A percentile compares a stretch with the other conserved stretches of the same genome.
Evolutionary conservation across 2,888 invertebrate species (phyloP).

Genomic region (Dichetophora obliterata): DNA sequence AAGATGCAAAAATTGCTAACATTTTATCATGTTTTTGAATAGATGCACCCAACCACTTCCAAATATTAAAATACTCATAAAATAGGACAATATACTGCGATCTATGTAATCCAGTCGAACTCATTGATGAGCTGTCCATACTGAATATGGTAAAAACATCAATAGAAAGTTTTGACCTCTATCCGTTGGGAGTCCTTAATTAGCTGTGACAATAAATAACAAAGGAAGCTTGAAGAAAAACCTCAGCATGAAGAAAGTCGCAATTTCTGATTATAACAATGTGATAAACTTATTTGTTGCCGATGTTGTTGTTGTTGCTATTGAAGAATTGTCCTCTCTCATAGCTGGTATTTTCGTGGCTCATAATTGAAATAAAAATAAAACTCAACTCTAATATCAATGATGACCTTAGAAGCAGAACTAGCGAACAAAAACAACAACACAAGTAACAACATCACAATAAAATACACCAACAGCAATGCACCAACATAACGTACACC

Average conservation of each 20-base stretch:
- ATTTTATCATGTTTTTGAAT: too few species aligned
- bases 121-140: too few species aligned
- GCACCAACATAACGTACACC: neutral
- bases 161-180: too few species aligned
- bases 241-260: neutral
- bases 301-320: neutral
- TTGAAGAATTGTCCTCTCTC: neutral
- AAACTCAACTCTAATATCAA: neutral
- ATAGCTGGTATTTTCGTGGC: neutral
- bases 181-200: too few species aligned
- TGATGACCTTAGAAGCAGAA: neutral
- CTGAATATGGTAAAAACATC: too few species aligned
- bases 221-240: neutral
- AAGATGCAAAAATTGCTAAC: too few species aligned
- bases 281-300: neutral
- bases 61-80: too few species aligned
- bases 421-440: neutral
- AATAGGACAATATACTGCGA: too few species aligned
- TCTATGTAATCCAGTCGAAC: too few species aligned
- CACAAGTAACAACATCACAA: neutral
- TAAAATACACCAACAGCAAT: neutral
- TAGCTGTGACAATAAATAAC: neutral
- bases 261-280: constrained; percentile 1
- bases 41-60: too few species aligned
- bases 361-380: neutral